Evolutionary conservation across 2,888 invertebrate species (phyloP), one percentile per base, ranked within the genome.

Genomic region (Ferdinandea cuprea): DNA sequence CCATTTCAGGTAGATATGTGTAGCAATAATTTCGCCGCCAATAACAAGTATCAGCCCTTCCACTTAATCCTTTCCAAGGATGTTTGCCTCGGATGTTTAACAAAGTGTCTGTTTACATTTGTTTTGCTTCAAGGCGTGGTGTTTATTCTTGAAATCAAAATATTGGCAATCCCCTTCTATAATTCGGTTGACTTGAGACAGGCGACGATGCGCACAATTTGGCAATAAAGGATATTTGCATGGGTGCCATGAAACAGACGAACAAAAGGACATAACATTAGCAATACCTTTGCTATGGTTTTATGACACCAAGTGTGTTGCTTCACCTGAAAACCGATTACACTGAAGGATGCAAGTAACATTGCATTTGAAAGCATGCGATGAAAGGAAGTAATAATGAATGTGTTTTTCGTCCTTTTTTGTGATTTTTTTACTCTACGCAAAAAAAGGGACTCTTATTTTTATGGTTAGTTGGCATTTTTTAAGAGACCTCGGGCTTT

Each of bases 91-190:
- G 25, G 25, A 25, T 25, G 5, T 25, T 25, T 5, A 25, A 25
- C 25, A 25, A 5, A 2, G 25, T 25, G 8, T 66, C 21, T 77
- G 72, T 77, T 72, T 69, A 65, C 81, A 61, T 72, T 84, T 83
- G 79, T 83, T 84, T 79, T 37, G 66, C 68, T 86, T 80, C 58
- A 68, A 85, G 89, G 88, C 88, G 88, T 88, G 80, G 86, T 89
- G 88, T 89, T 89, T 89, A 86, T 81, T 87, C 86, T 87, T 85
- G 87, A 88, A 88, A 89, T 89, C 89, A 89, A 89, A 89, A 89
- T 87, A 88, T 89, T 89, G 85, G 88, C 88, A 89, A 88, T 88
- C 86, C 80, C 86, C 54, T 63, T 86, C 68, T 66, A n/a, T n/a
- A 42, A 52, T 50, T 35, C 42, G 9, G 44, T 28, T 46, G 50